Conservation (phyloP, 2,888 invertebrate genomes). For the Platycheirus rosarum region DNA sequence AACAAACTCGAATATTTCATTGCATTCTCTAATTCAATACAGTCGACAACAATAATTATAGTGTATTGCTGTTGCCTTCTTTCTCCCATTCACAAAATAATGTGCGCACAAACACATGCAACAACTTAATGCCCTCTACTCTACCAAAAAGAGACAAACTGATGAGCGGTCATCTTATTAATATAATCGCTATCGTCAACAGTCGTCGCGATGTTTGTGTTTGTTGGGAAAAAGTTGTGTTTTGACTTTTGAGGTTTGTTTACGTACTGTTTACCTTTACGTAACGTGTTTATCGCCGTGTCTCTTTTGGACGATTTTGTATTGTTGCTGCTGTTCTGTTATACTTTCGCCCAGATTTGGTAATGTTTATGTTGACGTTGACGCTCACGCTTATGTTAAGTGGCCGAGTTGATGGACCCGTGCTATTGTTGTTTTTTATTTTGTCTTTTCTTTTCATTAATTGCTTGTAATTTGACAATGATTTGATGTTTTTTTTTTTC, state of each 20-base stretch:
- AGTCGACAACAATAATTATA: no score
- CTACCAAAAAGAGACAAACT: slow-evolving; percentile 37
- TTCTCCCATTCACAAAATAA: slow-evolving; percentile 59
- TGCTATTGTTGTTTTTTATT: slow-evolving; percentile 28
- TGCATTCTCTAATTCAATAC: neutral
- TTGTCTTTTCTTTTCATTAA: slow-evolving; percentile 85
- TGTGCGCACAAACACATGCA: slow-evolving; percentile 21
- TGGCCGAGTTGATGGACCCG: slow-evolving; percentile 68
- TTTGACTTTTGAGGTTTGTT: slow-evolving; percentile 69
- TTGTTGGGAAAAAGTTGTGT: slow-evolving; percentile 26
- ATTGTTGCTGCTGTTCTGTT: slow-evolving; percentile 65
- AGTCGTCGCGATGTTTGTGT: no score
- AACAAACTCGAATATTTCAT: slow-evolving; percentile 5
- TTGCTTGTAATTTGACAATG: slow-evolving; percentile 52
- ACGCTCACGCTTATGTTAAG: no score
- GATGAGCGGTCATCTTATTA: slow-evolving; percentile 52
- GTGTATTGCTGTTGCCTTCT: no score
- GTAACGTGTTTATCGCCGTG: slow-evolving; percentile 66
- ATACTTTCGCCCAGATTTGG: slow-evolving; percentile 73
- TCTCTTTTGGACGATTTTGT: slow-evolving; percentile 61
- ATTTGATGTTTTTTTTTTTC: no score
- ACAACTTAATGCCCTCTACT: slow-evolving; percentile 11
- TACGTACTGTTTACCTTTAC: slow-evolving; percentile 74
- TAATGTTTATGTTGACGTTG: slow-evolving; percentile 73
- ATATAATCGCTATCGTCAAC: slow-evolving; percentile 42